These are phyloP conservation scores for Drosophila sechellia DNA, from an alignment of 1,140 invertebrate genomes.

Conservation along the genomic window DNA sequence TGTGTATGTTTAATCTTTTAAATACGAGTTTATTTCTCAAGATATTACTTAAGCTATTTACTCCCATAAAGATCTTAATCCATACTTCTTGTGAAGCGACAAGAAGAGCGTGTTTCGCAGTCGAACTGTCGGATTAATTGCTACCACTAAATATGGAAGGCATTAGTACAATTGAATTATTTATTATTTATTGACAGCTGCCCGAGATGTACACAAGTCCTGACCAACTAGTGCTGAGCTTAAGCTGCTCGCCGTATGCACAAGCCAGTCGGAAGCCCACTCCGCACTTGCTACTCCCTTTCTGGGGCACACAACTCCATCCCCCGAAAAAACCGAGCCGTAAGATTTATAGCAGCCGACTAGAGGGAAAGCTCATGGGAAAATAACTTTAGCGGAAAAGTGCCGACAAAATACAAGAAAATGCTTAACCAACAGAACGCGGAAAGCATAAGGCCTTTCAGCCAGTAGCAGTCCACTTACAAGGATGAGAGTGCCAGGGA, in stretches of 20 bases:
- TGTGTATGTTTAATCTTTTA: too few relatives aligned
- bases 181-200: conserved; percentile 68
- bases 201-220: conserved; percentile 35
- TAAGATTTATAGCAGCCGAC: conserved; percentile 71
- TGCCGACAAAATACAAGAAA: conserved; percentile 81
- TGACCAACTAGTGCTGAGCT: conserved; percentile 35
- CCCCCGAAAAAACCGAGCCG: conserved; percentile 36
- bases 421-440: conserved; percentile 75
- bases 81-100: conserved; percentile 18
- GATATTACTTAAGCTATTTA: too few relatives aligned
- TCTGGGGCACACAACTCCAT: conserved; percentile 14
- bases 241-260: conserved; percentile 65
- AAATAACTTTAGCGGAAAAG: conserved; percentile 82
- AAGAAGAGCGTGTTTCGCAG: conserved; percentile 44
- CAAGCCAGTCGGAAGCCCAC: conserved; percentile 15
- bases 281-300: background rate
- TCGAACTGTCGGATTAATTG: conserved; percentile 68
- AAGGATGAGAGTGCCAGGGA: conserved; percentile 23
- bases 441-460: conserved; percentile 45
- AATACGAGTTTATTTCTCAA: too few relatives aligned
- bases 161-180: conserved; percentile 61
- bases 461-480: conserved; percentile 32
- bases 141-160: conserved; percentile 43
- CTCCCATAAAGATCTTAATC: background rate
- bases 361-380: conserved; percentile 65